Percentiles rank a stretch among this genome's conserved stretches.
Conservation (phyloP, 2,888 invertebrate species). For the Mythimna loreyi region DNA sequence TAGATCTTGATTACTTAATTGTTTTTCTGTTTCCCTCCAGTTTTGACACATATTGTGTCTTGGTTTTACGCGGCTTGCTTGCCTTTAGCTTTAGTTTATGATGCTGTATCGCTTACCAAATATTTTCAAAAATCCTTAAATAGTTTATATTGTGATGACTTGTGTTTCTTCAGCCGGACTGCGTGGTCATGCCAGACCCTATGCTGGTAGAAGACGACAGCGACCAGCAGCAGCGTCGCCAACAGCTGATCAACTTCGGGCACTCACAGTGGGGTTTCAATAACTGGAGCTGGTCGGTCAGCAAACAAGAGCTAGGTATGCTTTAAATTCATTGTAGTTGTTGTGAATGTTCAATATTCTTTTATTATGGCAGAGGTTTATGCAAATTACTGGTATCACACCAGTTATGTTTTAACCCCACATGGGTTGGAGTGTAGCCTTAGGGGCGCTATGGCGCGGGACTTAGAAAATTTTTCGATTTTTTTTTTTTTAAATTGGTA, state of each 20-base stretch:
- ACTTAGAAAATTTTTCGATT: too few relatives aligned
- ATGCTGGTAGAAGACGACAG: conserved; percentile 74
- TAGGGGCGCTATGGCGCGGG: too few relatives aligned
- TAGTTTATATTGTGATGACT: background rate
- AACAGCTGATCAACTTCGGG: conserved; percentile 87
- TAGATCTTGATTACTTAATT: conserved; percentile 2
- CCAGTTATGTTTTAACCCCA: background rate
- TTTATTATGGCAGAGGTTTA: background rate
- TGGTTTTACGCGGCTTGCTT: background rate
- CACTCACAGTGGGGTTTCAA: conserved; percentile 89
- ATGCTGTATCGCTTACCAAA: background rate
- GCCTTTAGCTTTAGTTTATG: background rate
- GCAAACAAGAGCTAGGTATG: conserved; percentile 86
- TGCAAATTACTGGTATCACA: background rate
- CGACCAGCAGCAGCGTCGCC: conserved; percentile 80
- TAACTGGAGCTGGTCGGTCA: conserved; percentile 89
- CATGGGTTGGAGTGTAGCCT: too few relatives aligned
- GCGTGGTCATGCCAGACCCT: conserved; percentile 59
- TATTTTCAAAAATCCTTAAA: background rate
- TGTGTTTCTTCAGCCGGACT: conserved; percentile 72
- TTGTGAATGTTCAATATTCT: background rate
- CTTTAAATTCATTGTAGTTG: background rate
- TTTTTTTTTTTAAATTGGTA: too few relatives aligned
- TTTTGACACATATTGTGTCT: background rate
- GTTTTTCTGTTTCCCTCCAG: background rate